Conservation (phyloP, 92 coral and sea anemone genomes). For the Porites evermanni region DNA sequence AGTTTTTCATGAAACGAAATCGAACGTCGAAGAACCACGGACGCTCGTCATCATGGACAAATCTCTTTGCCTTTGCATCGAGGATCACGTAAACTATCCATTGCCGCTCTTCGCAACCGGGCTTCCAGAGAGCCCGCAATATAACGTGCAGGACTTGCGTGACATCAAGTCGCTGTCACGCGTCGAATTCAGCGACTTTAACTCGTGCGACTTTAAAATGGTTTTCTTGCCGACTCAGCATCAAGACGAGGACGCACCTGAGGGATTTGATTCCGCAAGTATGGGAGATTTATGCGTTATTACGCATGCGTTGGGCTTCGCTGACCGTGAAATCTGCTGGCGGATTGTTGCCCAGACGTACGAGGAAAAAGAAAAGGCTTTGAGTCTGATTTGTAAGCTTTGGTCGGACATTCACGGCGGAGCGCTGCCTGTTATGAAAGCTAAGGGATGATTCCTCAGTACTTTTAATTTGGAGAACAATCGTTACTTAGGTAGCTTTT, state of each 20-base stretch:
- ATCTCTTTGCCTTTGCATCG: slow-evolving; percentile 86
- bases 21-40: slow-evolving; percentile 80
- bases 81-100: slow-evolving; percentile 97
- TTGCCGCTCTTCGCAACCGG: slow-evolving; percentile 96
- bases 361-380: slow-evolving; percentile 96
- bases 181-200: slow-evolving; percentile 94
- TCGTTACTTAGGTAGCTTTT: no score
- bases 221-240: slow-evolving; percentile 74
- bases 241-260: slow-evolving; percentile 61
- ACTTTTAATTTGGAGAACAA: not conserved
- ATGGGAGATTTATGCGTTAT: slow-evolving; percentile 88
- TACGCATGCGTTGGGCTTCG: slow-evolving; percentile 62
- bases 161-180: slow-evolving; percentile 87
- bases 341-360: slow-evolving; percentile 92
- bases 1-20: slow-evolving; percentile 73
- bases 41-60: slow-evolving; percentile 88
- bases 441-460: slow-evolving; percentile 14
- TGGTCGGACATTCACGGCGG: slow-evolving; percentile 92
- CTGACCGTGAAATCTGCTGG: slow-evolving; percentile 76
- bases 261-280: slow-evolving; percentile 88
- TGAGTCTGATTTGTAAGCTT: slow-evolving; percentile 85
- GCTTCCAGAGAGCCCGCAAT: slow-evolving; percentile 91
- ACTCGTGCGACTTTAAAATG: slow-evolving; percentile 89
- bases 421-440: slow-evolving; percentile 92
- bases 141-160: slow-evolving; percentile 89